Percentiles rank a stretch among this genome's conserved stretches.
Evolutionary conservation across 2,797 vertebrate genomes (phyloP).

Genomic region (Otolemur crassicaudatus): DNA sequence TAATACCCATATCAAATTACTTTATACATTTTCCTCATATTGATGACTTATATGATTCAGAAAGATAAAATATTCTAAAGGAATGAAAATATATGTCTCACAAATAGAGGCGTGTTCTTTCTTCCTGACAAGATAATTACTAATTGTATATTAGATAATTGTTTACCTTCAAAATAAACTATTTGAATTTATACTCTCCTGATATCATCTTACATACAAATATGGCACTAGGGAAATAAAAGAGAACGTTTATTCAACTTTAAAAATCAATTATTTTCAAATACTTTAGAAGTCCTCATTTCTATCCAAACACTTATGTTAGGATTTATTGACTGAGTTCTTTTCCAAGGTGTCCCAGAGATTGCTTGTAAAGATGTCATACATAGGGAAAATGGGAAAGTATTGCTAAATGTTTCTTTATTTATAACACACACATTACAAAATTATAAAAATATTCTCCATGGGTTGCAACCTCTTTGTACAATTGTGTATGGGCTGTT

Average conservation of each 20-base stretch:
- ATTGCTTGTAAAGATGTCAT: too few species aligned
- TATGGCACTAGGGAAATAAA: not conserved
- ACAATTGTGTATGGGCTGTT: too few species aligned
- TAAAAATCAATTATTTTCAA: constrained; percentile 15
- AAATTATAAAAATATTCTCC: too few species aligned
- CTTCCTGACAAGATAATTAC: not conserved
- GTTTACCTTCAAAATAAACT: constrained; percentile 3
- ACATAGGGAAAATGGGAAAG: too few species aligned
- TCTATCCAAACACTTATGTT: not conserved
- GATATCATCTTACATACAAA: not conserved
- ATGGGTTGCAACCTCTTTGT: too few species aligned
- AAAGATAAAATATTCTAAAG: not conserved
- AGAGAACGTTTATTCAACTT: not conserved
- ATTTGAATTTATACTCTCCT: not conserved
- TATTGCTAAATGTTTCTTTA: too few species aligned
- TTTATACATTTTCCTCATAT: not conserved
- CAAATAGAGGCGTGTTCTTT: not conserved
- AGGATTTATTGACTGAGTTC: not conserved
- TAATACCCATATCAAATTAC: not conserved
- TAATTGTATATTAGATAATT: not conserved
- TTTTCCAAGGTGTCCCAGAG: not conserved
- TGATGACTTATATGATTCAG: not conserved
- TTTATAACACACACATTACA: too few species aligned
- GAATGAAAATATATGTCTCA: not conserved
- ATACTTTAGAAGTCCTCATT: not conserved